These are phyloP conservation scores for Heteromurus nitidus DNA, from an alignment of 2,888 invertebrate species.

Conservation along the genomic window DNA sequence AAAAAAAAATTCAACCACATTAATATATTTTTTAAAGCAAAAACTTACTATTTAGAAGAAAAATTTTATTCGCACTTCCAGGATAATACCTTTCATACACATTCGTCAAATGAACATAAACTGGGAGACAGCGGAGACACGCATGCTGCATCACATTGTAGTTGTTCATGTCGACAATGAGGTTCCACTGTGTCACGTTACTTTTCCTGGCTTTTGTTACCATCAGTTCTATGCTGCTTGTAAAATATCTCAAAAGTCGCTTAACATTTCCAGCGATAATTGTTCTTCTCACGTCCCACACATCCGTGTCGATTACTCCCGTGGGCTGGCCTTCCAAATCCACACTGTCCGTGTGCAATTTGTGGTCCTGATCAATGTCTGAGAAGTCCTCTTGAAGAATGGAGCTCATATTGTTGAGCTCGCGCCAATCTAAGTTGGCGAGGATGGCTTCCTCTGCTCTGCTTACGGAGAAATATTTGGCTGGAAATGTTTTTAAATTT, in stretches of 20 bases:
- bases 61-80: constrained; percentile 27
- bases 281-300: no score
- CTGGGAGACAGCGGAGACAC: constrained; percentile 11
- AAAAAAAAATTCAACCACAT: no score
- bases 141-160: constrained; percentile 55
- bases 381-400: constrained; percentile 39
- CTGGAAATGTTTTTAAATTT: no score
- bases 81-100: constrained; percentile 17
- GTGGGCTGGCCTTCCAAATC: constrained; percentile 52
- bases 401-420: constrained; percentile 18
- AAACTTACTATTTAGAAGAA: constrained; percentile 47
- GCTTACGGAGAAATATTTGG: no score
- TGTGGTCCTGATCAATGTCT: constrained; percentile 13
- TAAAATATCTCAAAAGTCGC: constrained; percentile 32
- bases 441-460: no score
- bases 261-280: constrained; percentile 26
- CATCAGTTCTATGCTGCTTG: constrained; percentile 33
- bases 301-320: no score
- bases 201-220: constrained; percentile 28
- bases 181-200: constrained; percentile 41
- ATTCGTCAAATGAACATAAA: constrained; percentile 20
- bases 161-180: constrained; percentile 56
- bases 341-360: neutral
- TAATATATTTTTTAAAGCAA: no score
- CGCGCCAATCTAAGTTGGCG: constrained; percentile 52